Percentiles rank a stretch among this genome's conserved stretches.
These are phyloP conservation scores for Eunapius fragilis DNA, from an alignment of 37 sponge, comb jelly and placozoan genomes.

Conservation along the genomic window DNA sequence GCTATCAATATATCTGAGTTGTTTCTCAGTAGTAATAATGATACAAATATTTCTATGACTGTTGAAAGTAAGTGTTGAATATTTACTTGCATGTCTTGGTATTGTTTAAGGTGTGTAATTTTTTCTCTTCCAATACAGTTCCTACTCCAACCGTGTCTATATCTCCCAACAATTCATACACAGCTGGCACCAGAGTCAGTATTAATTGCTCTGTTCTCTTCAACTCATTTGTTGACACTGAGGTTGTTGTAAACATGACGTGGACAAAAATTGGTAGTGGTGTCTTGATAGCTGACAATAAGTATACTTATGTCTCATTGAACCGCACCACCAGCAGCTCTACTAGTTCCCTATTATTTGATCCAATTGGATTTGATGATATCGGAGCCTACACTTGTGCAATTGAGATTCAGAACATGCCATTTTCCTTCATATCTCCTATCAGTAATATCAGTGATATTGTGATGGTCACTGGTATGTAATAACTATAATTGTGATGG, in stretches of 20 bases:
- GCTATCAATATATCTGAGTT: background rate
- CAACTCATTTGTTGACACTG: background rate
- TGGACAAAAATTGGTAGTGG: background rate
- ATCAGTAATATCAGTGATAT: too few relatives aligned
- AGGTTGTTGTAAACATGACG: background rate
- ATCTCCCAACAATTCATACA: background rate
- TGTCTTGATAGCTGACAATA: too few relatives aligned
- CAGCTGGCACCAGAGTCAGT: background rate
- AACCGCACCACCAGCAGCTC: too few relatives aligned
- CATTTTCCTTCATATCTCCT: too few relatives aligned
- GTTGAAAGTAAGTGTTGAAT: constrained; percentile 45
- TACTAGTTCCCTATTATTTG: too few relatives aligned
- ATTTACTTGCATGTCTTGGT: too few relatives aligned
- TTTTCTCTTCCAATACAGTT: background rate
- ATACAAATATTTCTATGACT: background rate
- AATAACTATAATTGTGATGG: too few relatives aligned
- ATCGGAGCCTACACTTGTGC: too few relatives aligned
- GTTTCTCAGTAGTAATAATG: background rate
- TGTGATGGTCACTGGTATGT: too few relatives aligned
- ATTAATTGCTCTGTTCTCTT: background rate
- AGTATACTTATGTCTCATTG: too few relatives aligned
- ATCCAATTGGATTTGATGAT: too few relatives aligned
- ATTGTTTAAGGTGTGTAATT: background rate
- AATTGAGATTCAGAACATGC: too few relatives aligned
- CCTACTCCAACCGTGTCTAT: background rate